Conservation (phyloP, 1,140 invertebrate species). For the Sesamia nonagrioides region DNA sequence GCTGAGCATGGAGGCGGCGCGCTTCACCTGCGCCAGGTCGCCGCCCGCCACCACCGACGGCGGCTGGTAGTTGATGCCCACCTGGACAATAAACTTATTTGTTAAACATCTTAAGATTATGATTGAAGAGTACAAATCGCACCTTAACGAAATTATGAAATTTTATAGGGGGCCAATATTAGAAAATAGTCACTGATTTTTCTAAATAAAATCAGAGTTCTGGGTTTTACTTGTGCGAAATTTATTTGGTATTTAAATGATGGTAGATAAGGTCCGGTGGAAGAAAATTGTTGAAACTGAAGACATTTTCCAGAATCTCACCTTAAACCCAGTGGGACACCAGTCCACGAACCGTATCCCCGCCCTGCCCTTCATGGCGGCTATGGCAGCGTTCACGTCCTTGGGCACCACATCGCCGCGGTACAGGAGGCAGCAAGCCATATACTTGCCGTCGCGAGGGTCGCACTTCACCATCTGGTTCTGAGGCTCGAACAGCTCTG, state of each 20-base stretch:
- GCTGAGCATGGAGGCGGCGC: constrained; percentile 93
- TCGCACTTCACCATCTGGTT: constrained; percentile 92
- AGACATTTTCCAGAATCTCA: constrained; percentile 59
- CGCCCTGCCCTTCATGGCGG: constrained; percentile 93
- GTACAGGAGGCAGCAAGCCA: constrained; percentile 92
- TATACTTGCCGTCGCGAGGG: constrained; percentile 90
- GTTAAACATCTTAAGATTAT: neutral
- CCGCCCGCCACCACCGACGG: constrained; percentile 91
- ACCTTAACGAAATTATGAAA: too few species aligned
- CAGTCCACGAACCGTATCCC: constrained; percentile 91
- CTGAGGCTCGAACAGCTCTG: constrained; percentile 89
- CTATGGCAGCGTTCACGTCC: constrained; percentile 90
- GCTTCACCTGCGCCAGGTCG: constrained; percentile 90
- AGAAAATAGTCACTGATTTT: too few species aligned
- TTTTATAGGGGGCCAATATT: too few species aligned
- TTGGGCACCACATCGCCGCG: constrained; percentile 94
- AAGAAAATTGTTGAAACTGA: neutral
- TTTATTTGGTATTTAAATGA: too few species aligned
- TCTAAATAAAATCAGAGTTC: too few species aligned
- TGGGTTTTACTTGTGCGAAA: too few species aligned
- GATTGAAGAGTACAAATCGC: too few species aligned
- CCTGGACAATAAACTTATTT: constrained; percentile 74
- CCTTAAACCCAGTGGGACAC: constrained; percentile 92
- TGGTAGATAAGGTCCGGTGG: too few species aligned
- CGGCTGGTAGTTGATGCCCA: constrained; percentile 91